phyloP scores from a whole-genome alignment of 1,140 invertebrate genomes.

The Diploscapter pachys region DNA sequence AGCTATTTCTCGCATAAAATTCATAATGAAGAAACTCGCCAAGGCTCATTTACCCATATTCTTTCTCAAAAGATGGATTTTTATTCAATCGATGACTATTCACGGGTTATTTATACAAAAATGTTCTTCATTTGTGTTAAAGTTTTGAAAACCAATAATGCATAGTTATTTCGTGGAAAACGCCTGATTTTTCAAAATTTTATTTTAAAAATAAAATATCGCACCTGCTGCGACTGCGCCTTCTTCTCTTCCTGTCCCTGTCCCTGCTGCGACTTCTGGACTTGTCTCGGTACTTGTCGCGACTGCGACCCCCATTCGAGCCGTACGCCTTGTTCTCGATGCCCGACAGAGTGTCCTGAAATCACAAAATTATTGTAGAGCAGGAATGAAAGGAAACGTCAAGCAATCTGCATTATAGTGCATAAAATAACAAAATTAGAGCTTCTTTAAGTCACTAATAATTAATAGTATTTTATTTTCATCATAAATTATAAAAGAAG shows the following conservation, averaged over 20 bases:
- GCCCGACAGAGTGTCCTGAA: conserved; percentile 85
- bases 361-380: not conserved
- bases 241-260: conserved; percentile 46
- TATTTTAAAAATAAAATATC: no score
- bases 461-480: conserved; percentile 4
- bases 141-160: no score
- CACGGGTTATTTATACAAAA: no score
- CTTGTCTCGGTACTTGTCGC: conserved; percentile 15
- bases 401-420: not conserved
- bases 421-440: no score
- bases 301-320: conserved; percentile 42
- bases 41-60: no score
- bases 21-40: no score
- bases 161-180: no score
- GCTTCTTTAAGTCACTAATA: conserved; percentile 5
- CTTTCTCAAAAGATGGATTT: no score
- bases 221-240: conserved; percentile 31
- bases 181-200: no score
- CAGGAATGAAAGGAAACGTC: not conserved
- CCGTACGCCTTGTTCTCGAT: conserved; percentile 86
- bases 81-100: no score
- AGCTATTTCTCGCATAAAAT: no score
- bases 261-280: conserved; percentile 37
- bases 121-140: no score
- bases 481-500: not conserved